Evolutionary conservation across 1,140 invertebrate genomes (phyloP).

Genomic region (Philotrypesis tridentata): DNA sequence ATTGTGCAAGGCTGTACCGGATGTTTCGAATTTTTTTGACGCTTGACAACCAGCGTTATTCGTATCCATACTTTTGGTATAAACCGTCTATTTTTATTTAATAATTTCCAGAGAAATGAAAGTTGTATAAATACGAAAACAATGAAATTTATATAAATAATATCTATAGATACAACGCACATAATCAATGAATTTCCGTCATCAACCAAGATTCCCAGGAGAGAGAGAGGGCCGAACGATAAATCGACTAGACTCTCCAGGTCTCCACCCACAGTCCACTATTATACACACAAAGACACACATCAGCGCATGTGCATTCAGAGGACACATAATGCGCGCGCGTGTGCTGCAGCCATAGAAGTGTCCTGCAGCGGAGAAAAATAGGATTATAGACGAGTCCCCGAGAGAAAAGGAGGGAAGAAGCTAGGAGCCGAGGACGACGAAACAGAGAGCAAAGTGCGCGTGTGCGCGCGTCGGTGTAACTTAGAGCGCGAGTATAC

Average conservation of each 20-base stretch:
- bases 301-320: background rate
- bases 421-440: background rate
- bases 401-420: background rate
- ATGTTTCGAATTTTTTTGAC: too few relatives aligned
- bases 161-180: too few relatives aligned
- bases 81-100: too few relatives aligned
- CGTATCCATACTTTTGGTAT: too few relatives aligned
- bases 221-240: too few relatives aligned
- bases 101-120: too few relatives aligned
- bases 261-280: background rate
- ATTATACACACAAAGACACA: background rate
- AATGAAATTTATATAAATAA: too few relatives aligned
- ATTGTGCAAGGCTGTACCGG: too few relatives aligned
- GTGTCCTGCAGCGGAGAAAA: slow-evolving; percentile 14
- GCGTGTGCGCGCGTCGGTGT: background rate
- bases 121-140: too few relatives aligned
- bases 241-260: background rate
- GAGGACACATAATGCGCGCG: slow-evolving; percentile 46
- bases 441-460: background rate
- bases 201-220: too few relatives aligned
- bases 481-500: background rate
- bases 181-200: too few relatives aligned
- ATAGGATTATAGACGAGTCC: slow-evolving; percentile 24
- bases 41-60: too few relatives aligned
- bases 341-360: slow-evolving; percentile 42